These are phyloP conservation scores for Euura saliciscinereae DNA, from an alignment of 1,140 invertebrate genomes.

Conservation along the genomic window DNA sequence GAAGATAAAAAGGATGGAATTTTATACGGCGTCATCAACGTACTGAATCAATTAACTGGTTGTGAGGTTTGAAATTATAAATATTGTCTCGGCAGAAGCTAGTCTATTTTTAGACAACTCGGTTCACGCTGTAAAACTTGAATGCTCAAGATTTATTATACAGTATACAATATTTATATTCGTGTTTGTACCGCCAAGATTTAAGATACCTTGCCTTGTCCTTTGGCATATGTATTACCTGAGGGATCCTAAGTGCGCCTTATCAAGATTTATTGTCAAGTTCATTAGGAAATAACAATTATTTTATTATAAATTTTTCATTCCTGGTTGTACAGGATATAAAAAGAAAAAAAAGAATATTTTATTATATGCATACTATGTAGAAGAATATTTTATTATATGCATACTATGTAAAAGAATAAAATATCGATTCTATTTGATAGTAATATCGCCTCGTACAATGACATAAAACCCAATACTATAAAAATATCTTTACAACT, in stretches of 20 bases:
- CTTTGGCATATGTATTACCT: constrained; percentile 10
- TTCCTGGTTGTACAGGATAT: constrained; percentile 44
- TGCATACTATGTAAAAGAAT: constrained; percentile 1
- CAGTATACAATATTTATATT: constrained; percentile 14
- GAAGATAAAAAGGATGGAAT: neutral
- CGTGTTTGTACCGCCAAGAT: constrained; percentile 12
- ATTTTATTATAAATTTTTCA: constrained; percentile 30
- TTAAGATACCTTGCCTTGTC: constrained; percentile 3
- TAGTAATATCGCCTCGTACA: too few relatives aligned
- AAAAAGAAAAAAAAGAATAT: constrained; percentile 26
- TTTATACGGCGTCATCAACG: constrained; percentile 10
- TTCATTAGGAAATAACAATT: constrained; percentile 12
- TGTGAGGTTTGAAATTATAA: neutral
- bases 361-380: too few relatives aligned
- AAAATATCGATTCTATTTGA: neutral
- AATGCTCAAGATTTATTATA: constrained; percentile 11
- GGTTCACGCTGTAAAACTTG: neutral
- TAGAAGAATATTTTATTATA: too few relatives aligned
- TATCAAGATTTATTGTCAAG: constrained; percentile 15
- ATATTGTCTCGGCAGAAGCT: neutral
- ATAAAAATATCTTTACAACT: too few relatives aligned
- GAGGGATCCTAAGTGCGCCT: constrained; percentile 16
- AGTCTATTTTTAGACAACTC: neutral
- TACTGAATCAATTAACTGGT: constrained; percentile 9
- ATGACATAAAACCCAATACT: too few relatives aligned